These are phyloP conservation scores for Apis mellifera DNA, from an alignment of 1,140 invertebrate genomes.

Conservation along the genomic window Amel_HAv3.1 CM009939.2:9200001-9200500, in stretches of 20 bases:
- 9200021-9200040: background rate
- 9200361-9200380: background rate
- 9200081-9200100: background rate
- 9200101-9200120: background rate
- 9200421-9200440: background rate
- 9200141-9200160: constrained; percentile 39
- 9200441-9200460: background rate
- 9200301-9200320: constrained; percentile 18
- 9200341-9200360: background rate
- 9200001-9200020: background rate
- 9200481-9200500: background rate
- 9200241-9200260: constrained; percentile 4
- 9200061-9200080: no score
- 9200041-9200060: background rate
- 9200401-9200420: background rate
- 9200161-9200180: constrained; percentile 3
- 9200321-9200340: constrained; percentile 5
- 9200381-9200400: constrained; percentile 22
- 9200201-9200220: constrained; percentile 39
- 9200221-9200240: no score
- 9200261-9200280: background rate
- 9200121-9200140: background rate
- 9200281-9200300: background rate
- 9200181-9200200: background rate
- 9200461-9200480: constrained; percentile 11